Evolutionary conservation across 2,113 vertebrate species (phyloP).

Genomic region (Tupaia tana): DNA sequence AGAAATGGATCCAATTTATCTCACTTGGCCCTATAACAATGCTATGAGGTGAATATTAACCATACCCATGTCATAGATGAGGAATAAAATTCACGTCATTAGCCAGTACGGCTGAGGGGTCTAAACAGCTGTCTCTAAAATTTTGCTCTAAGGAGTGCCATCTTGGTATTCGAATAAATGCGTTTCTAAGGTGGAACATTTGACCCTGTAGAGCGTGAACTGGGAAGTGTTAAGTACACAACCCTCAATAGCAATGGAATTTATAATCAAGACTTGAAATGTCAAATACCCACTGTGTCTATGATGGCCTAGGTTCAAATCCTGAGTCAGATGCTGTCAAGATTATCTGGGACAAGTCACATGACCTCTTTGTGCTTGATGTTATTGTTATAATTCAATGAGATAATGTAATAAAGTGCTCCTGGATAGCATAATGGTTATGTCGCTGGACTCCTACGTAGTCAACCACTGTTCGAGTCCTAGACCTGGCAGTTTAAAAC

Average conservation of each 20-base stretch:
- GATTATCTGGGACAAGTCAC: background rate
- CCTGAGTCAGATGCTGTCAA: background rate
- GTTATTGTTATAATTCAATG: background rate
- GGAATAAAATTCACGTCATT: background rate
- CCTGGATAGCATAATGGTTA: no score
- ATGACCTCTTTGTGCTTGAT: background rate
- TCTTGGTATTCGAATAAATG: background rate
- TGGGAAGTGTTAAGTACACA: background rate
- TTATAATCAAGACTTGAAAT: background rate
- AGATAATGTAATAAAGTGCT: background rate
- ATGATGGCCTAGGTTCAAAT: background rate
- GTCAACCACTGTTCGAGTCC: no score
- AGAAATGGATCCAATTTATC: background rate
- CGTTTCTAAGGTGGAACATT: background rate
- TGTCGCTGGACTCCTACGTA: no score
- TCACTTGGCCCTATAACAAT: background rate
- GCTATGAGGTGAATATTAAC: background rate
- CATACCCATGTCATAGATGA: background rate
- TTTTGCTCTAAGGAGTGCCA: conserved; percentile 24
- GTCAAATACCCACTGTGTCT: background rate
- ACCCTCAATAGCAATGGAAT: background rate
- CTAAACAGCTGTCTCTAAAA: background rate
- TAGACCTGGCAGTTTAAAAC: no score
- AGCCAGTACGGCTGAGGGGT: background rate
- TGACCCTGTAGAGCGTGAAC: background rate